phyloP scores from a whole-genome alignment of 2,888 invertebrate genomes.

The Nowickia ferox region DNA sequence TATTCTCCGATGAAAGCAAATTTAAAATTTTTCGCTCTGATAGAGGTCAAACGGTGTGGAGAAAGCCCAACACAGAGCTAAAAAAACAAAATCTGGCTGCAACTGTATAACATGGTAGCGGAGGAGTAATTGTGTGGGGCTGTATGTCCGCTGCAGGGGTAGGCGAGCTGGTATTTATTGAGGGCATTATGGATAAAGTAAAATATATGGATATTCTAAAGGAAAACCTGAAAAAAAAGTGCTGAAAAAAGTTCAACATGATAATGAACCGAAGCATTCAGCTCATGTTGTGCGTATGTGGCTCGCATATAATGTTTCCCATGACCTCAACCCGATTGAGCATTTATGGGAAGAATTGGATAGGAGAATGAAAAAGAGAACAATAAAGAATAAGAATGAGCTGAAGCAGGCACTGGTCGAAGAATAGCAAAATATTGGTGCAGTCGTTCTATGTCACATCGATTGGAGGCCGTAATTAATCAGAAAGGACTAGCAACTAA shows the following conservation, averaged over 20 bases:
- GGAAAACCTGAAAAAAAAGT: constrained; percentile 3
- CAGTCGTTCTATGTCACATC: neutral
- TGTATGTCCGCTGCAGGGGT: constrained; percentile 15
- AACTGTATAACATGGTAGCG: constrained; percentile 1
- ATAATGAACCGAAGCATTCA: constrained; percentile 25
- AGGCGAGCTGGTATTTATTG: neutral
- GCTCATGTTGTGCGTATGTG: constrained; percentile 3
- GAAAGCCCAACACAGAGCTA: constrained; percentile 2
- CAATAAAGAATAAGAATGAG: neutral
- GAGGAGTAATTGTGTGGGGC: too few relatives aligned
- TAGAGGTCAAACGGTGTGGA: neutral
- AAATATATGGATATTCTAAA: constrained; percentile 2
- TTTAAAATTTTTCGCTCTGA: constrained; percentile 3
- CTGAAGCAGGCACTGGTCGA: neutral
- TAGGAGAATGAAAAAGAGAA: neutral
- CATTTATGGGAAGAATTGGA: constrained; percentile 1
- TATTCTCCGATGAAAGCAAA: too few relatives aligned
- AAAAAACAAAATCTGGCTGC: neutral
- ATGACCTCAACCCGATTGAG: neutral
- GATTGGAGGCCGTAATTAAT: neutral
- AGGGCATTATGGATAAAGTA: neutral
- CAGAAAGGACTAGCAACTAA: neutral
- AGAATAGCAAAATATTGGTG: constrained; percentile 2
- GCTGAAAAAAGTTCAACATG: neutral
- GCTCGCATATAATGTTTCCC: neutral